Conservation (phyloP, 2,113 vertebrate species). For the Nipponia nippon region DNA sequence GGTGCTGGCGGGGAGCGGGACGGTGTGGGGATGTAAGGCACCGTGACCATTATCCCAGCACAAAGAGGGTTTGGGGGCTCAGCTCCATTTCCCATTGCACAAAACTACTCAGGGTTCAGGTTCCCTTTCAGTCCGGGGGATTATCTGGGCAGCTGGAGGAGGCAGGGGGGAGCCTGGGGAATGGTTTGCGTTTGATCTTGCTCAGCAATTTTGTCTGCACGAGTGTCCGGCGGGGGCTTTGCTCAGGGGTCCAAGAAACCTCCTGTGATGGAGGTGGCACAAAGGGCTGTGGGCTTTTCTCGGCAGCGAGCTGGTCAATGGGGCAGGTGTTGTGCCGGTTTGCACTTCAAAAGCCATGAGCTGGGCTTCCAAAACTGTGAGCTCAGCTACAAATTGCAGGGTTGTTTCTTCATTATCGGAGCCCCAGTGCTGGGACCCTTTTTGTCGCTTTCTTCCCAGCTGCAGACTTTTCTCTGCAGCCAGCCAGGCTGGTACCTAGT, state of each 20-base stretch:
- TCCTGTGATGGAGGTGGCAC: neutral
- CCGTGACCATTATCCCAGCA: neutral
- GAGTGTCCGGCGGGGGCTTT: neutral
- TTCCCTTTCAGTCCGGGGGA: slow-evolving; percentile 2
- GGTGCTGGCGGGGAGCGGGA: neutral
- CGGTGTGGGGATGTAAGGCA: neutral
- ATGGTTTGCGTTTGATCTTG: neutral
- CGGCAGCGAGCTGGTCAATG: neutral
- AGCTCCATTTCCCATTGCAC: neutral
- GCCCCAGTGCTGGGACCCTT: neutral
- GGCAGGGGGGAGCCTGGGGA: neutral
- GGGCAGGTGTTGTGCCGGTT: neutral
- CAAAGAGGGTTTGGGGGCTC: neutral
- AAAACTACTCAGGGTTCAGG: slow-evolving; percentile 2
- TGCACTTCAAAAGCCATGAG: neutral
- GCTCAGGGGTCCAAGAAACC: neutral
- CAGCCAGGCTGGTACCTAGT: neutral
- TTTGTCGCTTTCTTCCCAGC: neutral
- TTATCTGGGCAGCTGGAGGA: slow-evolving; percentile 18
- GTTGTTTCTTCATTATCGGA: neutral
- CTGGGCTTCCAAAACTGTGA: neutral
- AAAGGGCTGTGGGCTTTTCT: neutral
- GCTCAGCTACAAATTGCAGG: neutral
- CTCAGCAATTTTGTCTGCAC: neutral
- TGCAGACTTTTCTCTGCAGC: neutral